Evolutionary conservation across 2,888 invertebrate genomes (phyloP).

Genomic region (Hipparchia sbordonii): DNA sequence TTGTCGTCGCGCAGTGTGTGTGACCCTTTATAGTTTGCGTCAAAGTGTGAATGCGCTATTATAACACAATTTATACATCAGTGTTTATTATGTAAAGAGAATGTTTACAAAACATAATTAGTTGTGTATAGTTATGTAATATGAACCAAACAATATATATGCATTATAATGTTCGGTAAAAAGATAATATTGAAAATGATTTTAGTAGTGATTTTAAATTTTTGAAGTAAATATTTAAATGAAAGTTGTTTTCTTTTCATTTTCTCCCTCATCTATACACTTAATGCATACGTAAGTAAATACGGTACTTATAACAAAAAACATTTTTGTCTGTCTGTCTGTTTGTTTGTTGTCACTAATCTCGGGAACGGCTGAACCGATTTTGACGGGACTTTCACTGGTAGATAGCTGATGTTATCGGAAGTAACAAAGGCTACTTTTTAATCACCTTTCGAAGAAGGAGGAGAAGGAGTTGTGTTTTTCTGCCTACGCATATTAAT

Average conservation of each 20-base stretch:
- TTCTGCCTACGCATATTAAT: no score
- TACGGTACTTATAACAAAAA: no score
- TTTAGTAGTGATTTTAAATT: conserved; percentile 71
- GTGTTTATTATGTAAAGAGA: conserved; percentile 57
- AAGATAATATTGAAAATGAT: conserved; percentile 47
- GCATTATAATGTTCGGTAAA: conserved; percentile 50
- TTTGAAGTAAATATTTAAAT: conserved; percentile 66
- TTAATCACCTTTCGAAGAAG: no score
- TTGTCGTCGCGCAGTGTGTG: no score
- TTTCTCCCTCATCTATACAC: not conserved
- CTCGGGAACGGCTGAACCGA: no score
- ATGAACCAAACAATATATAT: conserved; percentile 60
- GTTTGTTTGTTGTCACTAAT: no score
- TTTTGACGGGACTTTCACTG: no score
- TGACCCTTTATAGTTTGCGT: not conserved
- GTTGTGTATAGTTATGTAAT: conserved; percentile 58
- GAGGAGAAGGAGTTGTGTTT: no score
- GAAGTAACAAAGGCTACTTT: no score
- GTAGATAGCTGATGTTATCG: no score
- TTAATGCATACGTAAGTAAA: no score
- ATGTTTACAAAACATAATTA: conserved; percentile 70
- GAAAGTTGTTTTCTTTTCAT: conserved; percentile 43
- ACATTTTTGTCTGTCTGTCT: no score
- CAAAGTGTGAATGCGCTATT: conserved; percentile 24
- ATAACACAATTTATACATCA: conserved; percentile 39